Conservation (phyloP, 2,888 invertebrate species). For the Synanthedon vespiformis region DNA sequence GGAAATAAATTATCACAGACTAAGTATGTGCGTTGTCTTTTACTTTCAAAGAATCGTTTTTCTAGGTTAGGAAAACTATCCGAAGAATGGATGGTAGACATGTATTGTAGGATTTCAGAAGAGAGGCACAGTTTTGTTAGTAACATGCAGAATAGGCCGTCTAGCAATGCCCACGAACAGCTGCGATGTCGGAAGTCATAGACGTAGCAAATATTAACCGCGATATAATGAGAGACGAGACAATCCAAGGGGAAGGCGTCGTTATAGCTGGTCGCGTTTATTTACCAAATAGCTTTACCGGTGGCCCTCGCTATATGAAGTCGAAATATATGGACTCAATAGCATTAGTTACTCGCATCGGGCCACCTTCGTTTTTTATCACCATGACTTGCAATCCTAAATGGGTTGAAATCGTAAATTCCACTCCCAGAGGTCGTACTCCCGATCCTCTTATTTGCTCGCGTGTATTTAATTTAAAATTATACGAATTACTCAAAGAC, state of each 20-base stretch:
- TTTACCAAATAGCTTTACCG: slow-evolving; percentile 4
- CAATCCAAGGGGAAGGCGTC: slow-evolving; percentile 2
- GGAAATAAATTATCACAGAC: slow-evolving; percentile 2
- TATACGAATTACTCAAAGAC: not conserved
- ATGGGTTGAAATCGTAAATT: slow-evolving; percentile 3
- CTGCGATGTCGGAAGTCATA: not conserved
- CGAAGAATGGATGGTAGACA: slow-evolving; percentile 7
- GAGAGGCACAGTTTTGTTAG: slow-evolving; percentile 2
- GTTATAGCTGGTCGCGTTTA: slow-evolving; percentile 3
- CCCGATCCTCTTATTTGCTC: not conserved
- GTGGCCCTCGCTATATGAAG: slow-evolving; percentile 5
- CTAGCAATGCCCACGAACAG: not conserved
- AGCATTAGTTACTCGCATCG: slow-evolving; percentile 4
- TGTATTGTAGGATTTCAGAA: slow-evolving; percentile 5
- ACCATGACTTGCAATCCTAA: slow-evolving; percentile 3
- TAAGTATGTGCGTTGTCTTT: slow-evolving; percentile 4
- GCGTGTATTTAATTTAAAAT: not conserved
- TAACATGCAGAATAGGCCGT: not conserved
- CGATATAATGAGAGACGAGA: slow-evolving; percentile 1
- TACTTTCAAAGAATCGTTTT: slow-evolving; percentile 4
- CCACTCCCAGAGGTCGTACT: not conserved
- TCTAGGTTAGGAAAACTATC: slow-evolving; percentile 2
- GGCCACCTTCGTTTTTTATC: slow-evolving; percentile 1
- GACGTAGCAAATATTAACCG: not conserved
- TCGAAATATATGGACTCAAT: slow-evolving; percentile 5